These are phyloP conservation scores for Eurystomus glaucurus DNA, from an alignment of 2,797 vertebrate genomes.

Conservation along the genomic window DNA sequence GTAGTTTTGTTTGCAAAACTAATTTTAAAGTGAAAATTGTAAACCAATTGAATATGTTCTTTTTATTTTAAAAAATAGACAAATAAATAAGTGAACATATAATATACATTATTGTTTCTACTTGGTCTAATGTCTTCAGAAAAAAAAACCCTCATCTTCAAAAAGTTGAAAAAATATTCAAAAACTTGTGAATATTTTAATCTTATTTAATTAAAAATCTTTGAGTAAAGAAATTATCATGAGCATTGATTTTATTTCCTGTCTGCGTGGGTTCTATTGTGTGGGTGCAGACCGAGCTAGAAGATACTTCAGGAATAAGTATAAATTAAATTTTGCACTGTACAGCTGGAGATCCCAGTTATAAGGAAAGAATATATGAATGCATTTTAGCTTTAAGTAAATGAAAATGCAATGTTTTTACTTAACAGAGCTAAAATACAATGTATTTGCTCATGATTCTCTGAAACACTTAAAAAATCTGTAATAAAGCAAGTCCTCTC, in stretches of 20 bases:
- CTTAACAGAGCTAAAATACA: not conserved
- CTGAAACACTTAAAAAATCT: not conserved
- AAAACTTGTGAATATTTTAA: not conserved
- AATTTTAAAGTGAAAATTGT: not conserved
- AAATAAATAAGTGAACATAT: not conserved
- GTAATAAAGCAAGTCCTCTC: not conserved
- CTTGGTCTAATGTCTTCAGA: not conserved
- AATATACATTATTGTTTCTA: not conserved
- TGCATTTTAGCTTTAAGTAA: not conserved
- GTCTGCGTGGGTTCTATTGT: not conserved
- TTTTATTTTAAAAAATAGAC: not conserved
- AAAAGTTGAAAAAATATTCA: fast-evolving
- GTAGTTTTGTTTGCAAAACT: not conserved
- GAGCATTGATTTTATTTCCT: not conserved
- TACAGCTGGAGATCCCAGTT: not conserved
- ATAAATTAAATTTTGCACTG: not conserved
- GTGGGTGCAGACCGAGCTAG: not conserved
- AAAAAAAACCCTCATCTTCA: not conserved
- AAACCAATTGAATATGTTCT: not conserved
- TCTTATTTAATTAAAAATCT: not conserved
- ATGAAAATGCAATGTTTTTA: not conserved
- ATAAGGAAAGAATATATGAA: not conserved
- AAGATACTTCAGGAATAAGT: not conserved
- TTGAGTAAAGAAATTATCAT: not conserved
- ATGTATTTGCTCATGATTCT: not conserved